Base-by-base conservation (phyloP, 2,888 invertebrate genomes). In the Dascillus cervinus region DNA sequence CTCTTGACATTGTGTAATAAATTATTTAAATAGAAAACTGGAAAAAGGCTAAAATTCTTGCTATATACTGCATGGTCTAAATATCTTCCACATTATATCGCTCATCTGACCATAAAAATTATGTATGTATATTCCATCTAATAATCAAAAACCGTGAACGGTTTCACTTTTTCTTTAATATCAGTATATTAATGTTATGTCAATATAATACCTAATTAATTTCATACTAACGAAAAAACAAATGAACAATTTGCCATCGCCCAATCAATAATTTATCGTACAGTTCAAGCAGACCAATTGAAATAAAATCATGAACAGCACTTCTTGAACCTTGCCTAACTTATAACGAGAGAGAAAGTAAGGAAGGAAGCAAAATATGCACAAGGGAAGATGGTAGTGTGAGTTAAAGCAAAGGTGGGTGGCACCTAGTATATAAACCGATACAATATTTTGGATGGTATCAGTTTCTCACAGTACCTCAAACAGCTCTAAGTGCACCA, bases 291-390 rank as follows among this genome's bases (percentile, higher is more conserved):
- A 14, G 20, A 6, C 20, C 30, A 24, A 14, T 19, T 14, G 31
- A 28, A 11, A 27, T 26, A 15, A 32, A 32, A 27, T 26, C 13
- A 31, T 26, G 29, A 29, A 15, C 13, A 11, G 22, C 22, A 34
- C 20, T 39, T 33, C 34, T 23, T 15, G 28, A 26, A 31, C 26
- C 21, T 34, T 34, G 27, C 33, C 26, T 28, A 34, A 38, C 26
- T 29, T 34, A 26, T 17, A 17, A n/a, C n/a, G n/a, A 28, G 31
- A 38, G 38, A 39, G 38, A 39, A 39, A 39, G 38, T 39, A 17
- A 39, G 38, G 38, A 38, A 38, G 38, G 34, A 39, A 39, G 38
- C 27, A 30, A 17, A 8, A 17, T 8, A 17, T 4, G 8, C 17
- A 4, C 4, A 8, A 39, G 24, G 27, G 37, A 34, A 39, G 38